These are phyloP conservation scores for Diloba caeruleocephala DNA, from an alignment of 2,888 invertebrate genomes.

Conservation along the genomic window DNA sequence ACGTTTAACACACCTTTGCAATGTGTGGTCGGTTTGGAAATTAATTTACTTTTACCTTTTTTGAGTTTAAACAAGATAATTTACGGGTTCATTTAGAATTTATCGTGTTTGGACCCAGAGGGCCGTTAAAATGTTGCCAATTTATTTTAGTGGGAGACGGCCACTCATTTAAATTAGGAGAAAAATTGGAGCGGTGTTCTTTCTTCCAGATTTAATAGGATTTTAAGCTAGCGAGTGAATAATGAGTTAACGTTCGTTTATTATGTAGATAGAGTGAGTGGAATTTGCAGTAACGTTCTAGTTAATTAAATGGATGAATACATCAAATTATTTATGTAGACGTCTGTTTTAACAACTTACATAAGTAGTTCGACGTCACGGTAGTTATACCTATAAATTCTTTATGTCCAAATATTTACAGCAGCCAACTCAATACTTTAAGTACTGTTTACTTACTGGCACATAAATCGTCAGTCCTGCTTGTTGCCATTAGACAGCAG, in stretches of 20 bases:
- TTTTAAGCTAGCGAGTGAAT: conserved; percentile 32
- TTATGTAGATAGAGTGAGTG: conserved; percentile 15
- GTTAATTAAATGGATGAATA: too few species aligned
- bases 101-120: conserved; percentile 63
- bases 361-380: too few species aligned
- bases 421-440: too few species aligned
- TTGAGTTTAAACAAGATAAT: conserved; percentile 74
- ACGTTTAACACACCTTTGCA: conserved; percentile 61
- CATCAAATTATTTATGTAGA: too few species aligned
- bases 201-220: conserved; percentile 45
- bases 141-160: conserved; percentile 51
- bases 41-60: conserved; percentile 74
- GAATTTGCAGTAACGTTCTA: neutral
- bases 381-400: too few species aligned
- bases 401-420: too few species aligned
- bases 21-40: conserved; percentile 66
- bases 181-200: conserved; percentile 47
- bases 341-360: too few species aligned
- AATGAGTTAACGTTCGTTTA: conserved; percentile 29
- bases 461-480: too few species aligned
- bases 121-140: conserved; percentile 57
- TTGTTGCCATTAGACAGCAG: too few species aligned
- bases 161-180: conserved; percentile 46
- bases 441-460: too few species aligned
- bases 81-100: conserved; percentile 74